phyloP scores from a whole-genome alignment of 2,113 vertebrate species.

The Micronycteris hirsuta region DNA sequence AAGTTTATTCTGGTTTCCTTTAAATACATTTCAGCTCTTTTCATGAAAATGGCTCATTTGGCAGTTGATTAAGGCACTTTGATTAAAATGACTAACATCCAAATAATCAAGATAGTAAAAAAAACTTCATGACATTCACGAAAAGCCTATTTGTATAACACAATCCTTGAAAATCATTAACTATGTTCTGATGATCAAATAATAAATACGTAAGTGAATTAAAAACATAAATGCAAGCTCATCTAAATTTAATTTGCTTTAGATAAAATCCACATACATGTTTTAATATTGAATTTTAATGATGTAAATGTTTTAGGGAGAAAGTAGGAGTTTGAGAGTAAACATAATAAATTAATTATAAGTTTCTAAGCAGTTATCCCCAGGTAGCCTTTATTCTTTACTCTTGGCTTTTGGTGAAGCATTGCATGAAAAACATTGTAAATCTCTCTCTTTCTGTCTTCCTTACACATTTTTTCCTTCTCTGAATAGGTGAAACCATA shows the following conservation, averaged over 20 bases:
- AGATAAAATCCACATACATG: constrained; percentile 50
- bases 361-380: constrained; percentile 38
- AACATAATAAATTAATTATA: constrained; percentile 52
- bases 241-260: constrained; percentile 61
- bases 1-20: constrained; percentile 48
- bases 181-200: constrained; percentile 46
- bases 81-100: constrained; percentile 50
- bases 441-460: background rate
- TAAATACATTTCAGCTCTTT: constrained; percentile 55
- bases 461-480: background rate
- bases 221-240: constrained; percentile 56
- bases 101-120: constrained; percentile 33
- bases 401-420: background rate
- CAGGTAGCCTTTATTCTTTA: constrained; percentile 11
- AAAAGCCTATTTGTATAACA: background rate
- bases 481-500: background rate
- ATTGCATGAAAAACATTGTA: background rate
- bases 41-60: constrained; percentile 36
- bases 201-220: constrained; percentile 45
- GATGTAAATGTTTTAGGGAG: constrained; percentile 52
- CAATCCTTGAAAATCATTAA: constrained; percentile 42
- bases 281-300: constrained; percentile 61
- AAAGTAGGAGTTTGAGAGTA: constrained; percentile 44
- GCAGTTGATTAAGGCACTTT: constrained; percentile 29
- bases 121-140: constrained; percentile 18